These are phyloP conservation scores for Apistogramma diplotaenia DNA, from an alignment of 2,113 vertebrate genomes.

Conservation along the genomic window DNA sequence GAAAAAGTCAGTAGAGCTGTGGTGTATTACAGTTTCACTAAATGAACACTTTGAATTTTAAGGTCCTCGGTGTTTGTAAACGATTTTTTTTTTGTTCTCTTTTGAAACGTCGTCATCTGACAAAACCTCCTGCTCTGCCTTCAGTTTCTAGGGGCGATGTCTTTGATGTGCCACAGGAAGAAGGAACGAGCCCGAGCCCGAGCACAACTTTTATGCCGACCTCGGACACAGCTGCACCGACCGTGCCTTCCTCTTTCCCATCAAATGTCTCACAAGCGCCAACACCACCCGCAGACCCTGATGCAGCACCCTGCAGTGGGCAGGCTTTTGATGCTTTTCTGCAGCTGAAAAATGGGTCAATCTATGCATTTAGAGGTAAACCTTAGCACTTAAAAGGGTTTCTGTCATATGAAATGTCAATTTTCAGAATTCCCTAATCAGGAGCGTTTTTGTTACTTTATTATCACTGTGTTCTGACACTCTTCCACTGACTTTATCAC, in stretches of 20 bases:
- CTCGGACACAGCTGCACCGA: background rate
- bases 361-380: constrained; percentile 92
- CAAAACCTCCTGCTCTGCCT: background rate
- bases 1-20: constrained; percentile 76
- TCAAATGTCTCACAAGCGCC: background rate
- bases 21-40: background rate
- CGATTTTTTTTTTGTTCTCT: background rate
- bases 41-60: background rate
- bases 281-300: constrained; percentile 9
- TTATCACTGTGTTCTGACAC: background rate
- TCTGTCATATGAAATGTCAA: background rate
- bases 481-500: background rate
- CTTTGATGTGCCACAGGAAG: constrained; percentile 38
- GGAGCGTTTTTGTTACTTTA: background rate
- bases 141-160: constrained; percentile 70
- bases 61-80: background rate
- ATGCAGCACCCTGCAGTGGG: constrained; percentile 76
- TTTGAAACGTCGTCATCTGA: background rate
- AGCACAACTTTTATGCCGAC: background rate
- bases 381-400: background rate
- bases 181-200: rapidly evolving
- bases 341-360: constrained; percentile 90
- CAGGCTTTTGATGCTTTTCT: constrained; percentile 91
- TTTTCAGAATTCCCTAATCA: background rate
- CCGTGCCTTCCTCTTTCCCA: background rate